Conservation (phyloP, 2,797 vertebrate genomes). For the Hippocampus kuda region DNA sequence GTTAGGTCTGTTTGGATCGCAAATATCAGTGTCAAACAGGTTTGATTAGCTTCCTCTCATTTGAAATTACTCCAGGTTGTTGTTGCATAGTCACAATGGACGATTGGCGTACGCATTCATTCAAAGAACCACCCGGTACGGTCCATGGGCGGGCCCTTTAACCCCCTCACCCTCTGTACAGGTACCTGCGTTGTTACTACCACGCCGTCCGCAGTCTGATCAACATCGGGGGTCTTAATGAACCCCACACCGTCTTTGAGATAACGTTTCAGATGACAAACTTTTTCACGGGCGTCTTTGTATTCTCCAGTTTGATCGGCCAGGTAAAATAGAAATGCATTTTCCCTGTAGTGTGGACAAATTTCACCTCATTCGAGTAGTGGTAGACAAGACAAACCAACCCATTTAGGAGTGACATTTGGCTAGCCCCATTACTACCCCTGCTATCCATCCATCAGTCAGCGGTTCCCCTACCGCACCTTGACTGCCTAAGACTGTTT, state of each 20-base stretch:
- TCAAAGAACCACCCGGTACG: neutral
- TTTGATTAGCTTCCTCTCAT: too few relatives aligned
- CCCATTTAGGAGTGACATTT: slow-evolving; percentile 1
- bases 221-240: slow-evolving; percentile 86
- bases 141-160: slow-evolving; percentile 10
- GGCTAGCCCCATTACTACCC: neutral
- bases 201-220: slow-evolving; percentile 83
- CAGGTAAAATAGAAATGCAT: slow-evolving; percentile 68
- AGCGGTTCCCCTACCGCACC: slow-evolving; percentile 28
- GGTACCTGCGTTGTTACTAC: slow-evolving; percentile 89
- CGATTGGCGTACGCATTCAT: neutral
- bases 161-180: slow-evolving; percentile 45
- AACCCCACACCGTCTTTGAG: slow-evolving; percentile 83
- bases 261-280: slow-evolving; percentile 84
- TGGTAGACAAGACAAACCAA: slow-evolving; percentile 1
- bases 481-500: slow-evolving; percentile 15
- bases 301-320: slow-evolving; percentile 89
- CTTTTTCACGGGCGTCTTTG: slow-evolving; percentile 86
- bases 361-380: neutral
- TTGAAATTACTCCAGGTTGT: too few relatives aligned
- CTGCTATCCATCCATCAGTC: neutral
- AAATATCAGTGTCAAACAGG: too few relatives aligned
- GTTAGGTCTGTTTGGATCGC: too few relatives aligned
- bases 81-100: neutral
- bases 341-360: slow-evolving; percentile 5